These are phyloP conservation scores for Callorhinus ursinus DNA, from an alignment of 2,113 vertebrate genomes.

Conservation along the genomic window DNA sequence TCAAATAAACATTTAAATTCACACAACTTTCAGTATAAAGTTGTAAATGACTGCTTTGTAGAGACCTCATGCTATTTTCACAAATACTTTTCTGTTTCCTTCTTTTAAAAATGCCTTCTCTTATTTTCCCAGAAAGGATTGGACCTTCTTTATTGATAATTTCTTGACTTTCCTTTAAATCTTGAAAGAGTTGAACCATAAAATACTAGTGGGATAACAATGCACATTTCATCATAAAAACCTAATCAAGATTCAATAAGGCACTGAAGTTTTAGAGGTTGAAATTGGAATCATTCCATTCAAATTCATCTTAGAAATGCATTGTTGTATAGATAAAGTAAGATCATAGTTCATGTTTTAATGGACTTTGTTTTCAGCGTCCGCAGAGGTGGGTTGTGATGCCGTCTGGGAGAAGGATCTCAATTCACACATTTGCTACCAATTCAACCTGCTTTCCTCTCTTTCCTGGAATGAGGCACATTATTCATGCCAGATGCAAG, in stretches of 20 bases:
- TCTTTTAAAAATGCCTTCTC: constrained; percentile 43
- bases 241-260: constrained; percentile 12
- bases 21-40: not conserved
- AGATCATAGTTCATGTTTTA: not conserved
- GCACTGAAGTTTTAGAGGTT: not conserved
- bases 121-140: constrained; percentile 19
- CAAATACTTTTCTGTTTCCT: constrained; percentile 21
- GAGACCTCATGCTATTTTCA: constrained; percentile 23
- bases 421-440: constrained; percentile 90
- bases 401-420: constrained; percentile 90
- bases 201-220: not conserved
- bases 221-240: not conserved
- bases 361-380: constrained; percentile 56
- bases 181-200: not conserved
- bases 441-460: constrained; percentile 92
- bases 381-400: constrained; percentile 87
- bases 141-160: constrained; percentile 33
- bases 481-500: constrained; percentile 91
- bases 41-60: not conserved
- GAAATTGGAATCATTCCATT: not conserved
- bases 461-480: constrained; percentile 93
- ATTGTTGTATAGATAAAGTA: not conserved
- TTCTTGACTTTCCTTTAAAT: constrained; percentile 24
- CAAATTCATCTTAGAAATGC: constrained; percentile 4
- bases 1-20: not conserved